phyloP scores from a whole-genome alignment of 2,797 vertebrate genomes.

The Lacerta agilis region DNA sequence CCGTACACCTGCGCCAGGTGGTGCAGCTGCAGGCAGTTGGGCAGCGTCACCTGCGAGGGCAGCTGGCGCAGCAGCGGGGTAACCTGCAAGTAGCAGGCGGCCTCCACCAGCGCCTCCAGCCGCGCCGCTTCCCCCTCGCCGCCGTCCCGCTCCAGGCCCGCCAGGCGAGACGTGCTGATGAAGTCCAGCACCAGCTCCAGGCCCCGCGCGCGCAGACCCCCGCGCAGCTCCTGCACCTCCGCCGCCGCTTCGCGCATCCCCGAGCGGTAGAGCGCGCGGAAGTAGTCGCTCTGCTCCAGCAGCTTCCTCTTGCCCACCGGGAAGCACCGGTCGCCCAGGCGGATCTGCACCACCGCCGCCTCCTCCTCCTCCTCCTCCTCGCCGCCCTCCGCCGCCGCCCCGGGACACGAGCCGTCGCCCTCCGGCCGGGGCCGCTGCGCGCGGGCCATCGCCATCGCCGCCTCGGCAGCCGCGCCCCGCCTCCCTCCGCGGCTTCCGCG shows the following conservation, averaged over 20 bases:
- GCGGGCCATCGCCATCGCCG: conserved; percentile 41
- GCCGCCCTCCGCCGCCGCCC: not conserved
- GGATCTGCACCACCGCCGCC: conserved; percentile 87
- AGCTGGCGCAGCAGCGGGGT: conserved; percentile 89
- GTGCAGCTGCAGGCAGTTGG: conserved; percentile 91
- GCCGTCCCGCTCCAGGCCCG: conserved; percentile 80
- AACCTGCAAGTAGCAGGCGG: conserved; percentile 93
- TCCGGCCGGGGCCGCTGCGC: conserved; percentile 15
- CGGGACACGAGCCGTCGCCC: not conserved
- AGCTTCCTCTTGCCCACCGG: conserved; percentile 91
- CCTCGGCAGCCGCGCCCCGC: not conserved
- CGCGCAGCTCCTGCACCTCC: conserved; percentile 90
- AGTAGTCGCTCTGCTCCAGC: conserved; percentile 96
- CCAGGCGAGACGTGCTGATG: conserved; percentile 90
- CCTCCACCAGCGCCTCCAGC: conserved; percentile 91
- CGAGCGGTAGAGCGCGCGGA: conserved; percentile 93
- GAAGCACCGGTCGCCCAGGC: conserved; percentile 89
- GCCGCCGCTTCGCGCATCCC: conserved; percentile 91
- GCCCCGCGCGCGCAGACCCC: conserved; percentile 90
- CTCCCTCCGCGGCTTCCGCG: conserved; percentile 3
- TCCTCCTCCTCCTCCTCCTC: not conserved
- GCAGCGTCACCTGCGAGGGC: conserved; percentile 84
- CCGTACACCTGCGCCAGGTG: conserved; percentile 91
- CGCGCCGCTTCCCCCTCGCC: conserved; percentile 59
- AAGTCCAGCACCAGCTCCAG: conserved; percentile 93